Conservation (phyloP, 37 sponge, comb jelly and placozoan species). For the Theonella swinhoei region DNA sequence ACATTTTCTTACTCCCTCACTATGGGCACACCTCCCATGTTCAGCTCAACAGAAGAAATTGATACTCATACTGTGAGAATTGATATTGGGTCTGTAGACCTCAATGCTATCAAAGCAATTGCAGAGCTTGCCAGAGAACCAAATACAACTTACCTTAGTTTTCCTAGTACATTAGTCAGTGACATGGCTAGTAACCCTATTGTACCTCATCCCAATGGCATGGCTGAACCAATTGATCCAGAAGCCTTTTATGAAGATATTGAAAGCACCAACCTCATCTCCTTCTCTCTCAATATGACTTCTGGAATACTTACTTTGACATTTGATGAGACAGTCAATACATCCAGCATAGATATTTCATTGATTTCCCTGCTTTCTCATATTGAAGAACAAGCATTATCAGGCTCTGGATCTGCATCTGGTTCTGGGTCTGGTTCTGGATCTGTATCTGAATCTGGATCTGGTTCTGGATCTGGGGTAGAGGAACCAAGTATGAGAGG, state of each 20-base stretch:
- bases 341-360: conserved; percentile 61
- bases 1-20: conserved; percentile 51
- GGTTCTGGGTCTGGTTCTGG: not conserved
- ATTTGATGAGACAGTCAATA: conserved; percentile 91
- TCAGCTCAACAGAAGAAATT: conserved; percentile 34
- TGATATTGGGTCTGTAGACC: conserved; percentile 61
- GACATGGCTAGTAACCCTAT: conserved; percentile 80
- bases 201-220: conserved; percentile 34
- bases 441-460: conserved; percentile 16
- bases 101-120: conserved; percentile 85
- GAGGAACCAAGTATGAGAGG: not conserved
- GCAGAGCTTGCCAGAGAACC: conserved; percentile 56
- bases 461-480: not conserved
- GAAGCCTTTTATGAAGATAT: conserved; percentile 54
- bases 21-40: conserved; percentile 32
- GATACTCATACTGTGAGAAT: conserved; percentile 55
- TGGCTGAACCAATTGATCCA: conserved; percentile 26
- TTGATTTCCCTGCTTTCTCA: conserved; percentile 52
- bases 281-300: conserved; percentile 81
- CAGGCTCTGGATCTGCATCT: not conserved
- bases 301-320: conserved; percentile 77
- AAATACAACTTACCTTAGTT: conserved; percentile 52
- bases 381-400: not conserved
- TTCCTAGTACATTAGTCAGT: conserved; percentile 47
- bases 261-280: conserved; percentile 50